Conservation (phyloP, 2,888 invertebrate species). For the Campaea margaritaria region DNA sequence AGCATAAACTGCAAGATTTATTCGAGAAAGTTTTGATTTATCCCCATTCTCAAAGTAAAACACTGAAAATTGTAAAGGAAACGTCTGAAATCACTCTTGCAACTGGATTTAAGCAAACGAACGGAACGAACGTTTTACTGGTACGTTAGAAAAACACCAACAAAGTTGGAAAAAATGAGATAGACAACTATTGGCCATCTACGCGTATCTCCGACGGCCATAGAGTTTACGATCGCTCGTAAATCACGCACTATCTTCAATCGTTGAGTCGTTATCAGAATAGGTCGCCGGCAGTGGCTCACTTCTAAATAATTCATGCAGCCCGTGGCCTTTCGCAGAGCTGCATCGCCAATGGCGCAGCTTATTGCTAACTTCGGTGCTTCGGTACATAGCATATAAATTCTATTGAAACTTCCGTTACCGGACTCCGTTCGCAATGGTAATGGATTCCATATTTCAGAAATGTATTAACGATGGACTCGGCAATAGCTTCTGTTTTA, state of each 20-base stretch:
- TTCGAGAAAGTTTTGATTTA: conserved; percentile 18
- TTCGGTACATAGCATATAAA: conserved; percentile 32
- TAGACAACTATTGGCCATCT: conserved; percentile 23
- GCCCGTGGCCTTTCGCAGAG: conserved; percentile 40
- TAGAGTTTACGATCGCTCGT: conserved; percentile 43
- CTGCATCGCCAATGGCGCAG: conserved; percentile 38
- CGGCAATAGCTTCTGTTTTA: conserved; percentile 16
- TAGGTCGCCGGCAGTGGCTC: conserved; percentile 40
- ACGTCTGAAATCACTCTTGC: conserved; percentile 2
- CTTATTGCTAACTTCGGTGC: conserved; percentile 39
- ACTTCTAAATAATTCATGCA: conserved; percentile 56
- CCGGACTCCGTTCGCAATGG: conserved; percentile 5
- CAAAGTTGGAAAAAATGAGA: conserved; percentile 19
- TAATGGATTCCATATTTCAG: conserved; percentile 22
- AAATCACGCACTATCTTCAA: conserved; percentile 47
- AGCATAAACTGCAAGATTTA: conserved; percentile 12
- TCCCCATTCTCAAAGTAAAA: conserved; percentile 12
- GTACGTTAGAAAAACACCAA: conserved; percentile 12
- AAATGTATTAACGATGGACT: conserved; percentile 19
- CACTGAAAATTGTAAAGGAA: conserved; percentile 11
- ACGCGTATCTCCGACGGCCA: conserved; percentile 25
- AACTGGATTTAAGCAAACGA: conserved; percentile 12
- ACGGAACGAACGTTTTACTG: too few relatives aligned
- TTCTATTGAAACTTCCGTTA: conserved; percentile 32
- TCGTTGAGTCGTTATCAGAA: conserved; percentile 39